Percentiles rank a stretch among this genome's conserved stretches.
Conservation (phyloP, 2,888 invertebrate genomes). For the Meloe dianella region DNA sequence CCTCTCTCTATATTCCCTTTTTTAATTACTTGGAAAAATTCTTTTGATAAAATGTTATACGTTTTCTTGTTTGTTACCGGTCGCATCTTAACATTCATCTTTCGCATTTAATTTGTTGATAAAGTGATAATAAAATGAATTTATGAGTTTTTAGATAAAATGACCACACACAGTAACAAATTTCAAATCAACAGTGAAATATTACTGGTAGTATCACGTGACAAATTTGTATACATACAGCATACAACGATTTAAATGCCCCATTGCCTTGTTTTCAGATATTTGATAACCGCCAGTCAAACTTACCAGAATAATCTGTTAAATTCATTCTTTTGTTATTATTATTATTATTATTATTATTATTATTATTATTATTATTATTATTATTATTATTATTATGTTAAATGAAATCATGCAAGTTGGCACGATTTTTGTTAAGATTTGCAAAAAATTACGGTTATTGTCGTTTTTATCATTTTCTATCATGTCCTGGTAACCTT, state of each 20-base stretch:
- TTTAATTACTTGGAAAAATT: too few relatives aligned
- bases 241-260: slow-evolving; percentile 28
- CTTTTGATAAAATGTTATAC: too few relatives aligned
- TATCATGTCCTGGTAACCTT: slow-evolving; percentile 8
- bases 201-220: slow-evolving; percentile 27
- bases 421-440: neutral
- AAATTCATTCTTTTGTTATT: neutral
- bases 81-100: neutral
- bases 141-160: slow-evolving; percentile 35
- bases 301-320: slow-evolving; percentile 9
- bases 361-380: too few relatives aligned
- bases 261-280: slow-evolving; percentile 29
- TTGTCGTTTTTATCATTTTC: neutral
- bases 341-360: slow-evolving; percentile 4
- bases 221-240: slow-evolving; percentile 33
- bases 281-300: slow-evolving; percentile 19
- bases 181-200: slow-evolving; percentile 28
- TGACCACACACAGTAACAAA: slow-evolving; percentile 35
- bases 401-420: neutral
- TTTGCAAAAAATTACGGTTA: slow-evolving; percentile 8
- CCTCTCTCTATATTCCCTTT: too few relatives aligned
- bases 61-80: neutral
- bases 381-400: neutral
- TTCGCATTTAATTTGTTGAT: slow-evolving; percentile 23
- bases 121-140: slow-evolving; percentile 37